Percentiles rank a stretch among this genome's conserved stretches.
These are phyloP conservation scores for Aptenodytes patagonicus DNA, from an alignment of 2,113 vertebrate genomes.

Conservation along the genomic window DNA sequence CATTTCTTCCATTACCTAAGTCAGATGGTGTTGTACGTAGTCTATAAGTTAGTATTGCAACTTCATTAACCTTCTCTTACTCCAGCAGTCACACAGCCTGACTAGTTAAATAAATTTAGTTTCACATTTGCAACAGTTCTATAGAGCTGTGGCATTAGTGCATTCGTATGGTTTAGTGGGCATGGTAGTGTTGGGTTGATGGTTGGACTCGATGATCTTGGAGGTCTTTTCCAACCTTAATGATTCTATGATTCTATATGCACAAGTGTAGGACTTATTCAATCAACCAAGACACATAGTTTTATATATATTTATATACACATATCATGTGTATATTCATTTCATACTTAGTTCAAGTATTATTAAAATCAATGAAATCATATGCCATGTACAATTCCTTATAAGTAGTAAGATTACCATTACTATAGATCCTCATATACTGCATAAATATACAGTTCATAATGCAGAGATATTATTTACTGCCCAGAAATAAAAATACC, in stretches of 20 bases:
- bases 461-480: neutral
- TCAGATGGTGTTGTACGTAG: neutral
- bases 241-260: neutral
- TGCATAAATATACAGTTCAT: neutral
- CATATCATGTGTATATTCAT: neutral
- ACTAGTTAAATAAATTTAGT: neutral
- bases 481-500: neutral
- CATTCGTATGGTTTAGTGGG: too few relatives aligned
- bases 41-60: neutral
- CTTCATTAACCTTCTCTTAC: neutral
- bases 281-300: neutral
- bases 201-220: too few relatives aligned
- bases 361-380: neutral
- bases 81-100: neutral
- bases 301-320: neutral
- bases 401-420: neutral
- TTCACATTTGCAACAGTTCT: neutral
- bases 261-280: neutral
- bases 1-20: neutral
- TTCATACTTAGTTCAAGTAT: neutral
- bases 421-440: neutral
- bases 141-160: neutral
- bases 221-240: too few relatives aligned
- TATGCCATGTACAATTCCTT: neutral
- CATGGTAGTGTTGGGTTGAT: too few relatives aligned